Evolutionary conservation across 2,113 vertebrate genomes (phyloP), one percentile per base, ranked within the genome.

Genomic region (Sialia sialis): DNA sequence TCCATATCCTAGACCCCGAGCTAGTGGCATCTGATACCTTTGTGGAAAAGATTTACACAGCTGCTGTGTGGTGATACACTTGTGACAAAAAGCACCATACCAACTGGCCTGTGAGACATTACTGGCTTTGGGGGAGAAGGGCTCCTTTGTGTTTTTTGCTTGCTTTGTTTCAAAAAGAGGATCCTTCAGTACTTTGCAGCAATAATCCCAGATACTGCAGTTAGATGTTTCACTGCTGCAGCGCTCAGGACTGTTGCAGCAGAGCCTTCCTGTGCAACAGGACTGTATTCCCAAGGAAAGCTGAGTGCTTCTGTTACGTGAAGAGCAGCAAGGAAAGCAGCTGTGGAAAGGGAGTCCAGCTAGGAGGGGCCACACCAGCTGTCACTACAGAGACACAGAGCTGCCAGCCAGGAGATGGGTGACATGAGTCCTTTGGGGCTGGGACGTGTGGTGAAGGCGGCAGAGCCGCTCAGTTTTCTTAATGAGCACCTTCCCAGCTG

Each of bases 401-500:
- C 54, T 49, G 41, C 41, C 58, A 60, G 27, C 4, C 0, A 6
- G 34, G 22, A 32, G 2, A 51, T 4, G 1, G 56, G 49, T 11
- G 44, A 46, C 44, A 46, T 22, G 44, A 46, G 44, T 14, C 38
- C n/a, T 66, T 51, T 38, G 30, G 36, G 52, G 20, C n/a, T 91
- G 48, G 38, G 13, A 51, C 3, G 13, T 0, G 0, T 25, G 25
- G 10, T 54, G 39, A 67, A 46, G 63, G 48, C 1, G 8, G 39
- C 1, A 1, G 67, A 77, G 39, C 19, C 81, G 34, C 43, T 83
- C 39, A 1, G 7, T 19, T 67, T 84, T 59, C 36, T 51, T 20
- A 29, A 36, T 3, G 10, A 86, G 13, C 43, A 25, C 30, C 64
- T 58, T 58, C 19, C 20, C 25, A 44, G 7, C 15, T 48, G 48